A percentile compares a stretch with the other conserved stretches of the same genome.
phyloP scores from a whole-genome alignment of 53 echinoderm and acorn worm species.

The Holothuria leucospilota region DNA sequence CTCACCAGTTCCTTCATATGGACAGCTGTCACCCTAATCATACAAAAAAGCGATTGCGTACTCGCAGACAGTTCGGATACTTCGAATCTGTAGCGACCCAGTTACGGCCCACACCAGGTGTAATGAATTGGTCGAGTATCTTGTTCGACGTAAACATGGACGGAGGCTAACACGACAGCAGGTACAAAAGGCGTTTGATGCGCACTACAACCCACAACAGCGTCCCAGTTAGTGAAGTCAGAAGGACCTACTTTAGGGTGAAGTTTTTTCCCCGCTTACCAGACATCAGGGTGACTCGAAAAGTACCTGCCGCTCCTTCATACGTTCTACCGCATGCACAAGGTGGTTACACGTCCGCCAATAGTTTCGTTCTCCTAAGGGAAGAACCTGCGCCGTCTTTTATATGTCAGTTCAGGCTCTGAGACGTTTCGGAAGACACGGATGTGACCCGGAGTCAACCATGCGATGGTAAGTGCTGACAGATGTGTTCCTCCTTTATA shows the following conservation, averaged over 20 bases:
- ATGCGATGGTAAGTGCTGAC: too few species aligned
- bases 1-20: not conserved
- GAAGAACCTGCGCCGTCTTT: not conserved
- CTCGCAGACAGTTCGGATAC: not conserved
- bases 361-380: conserved; percentile 12
- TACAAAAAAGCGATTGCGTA: not conserved
- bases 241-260: too few species aligned
- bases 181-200: not conserved
- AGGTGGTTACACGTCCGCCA: conserved; percentile 3
- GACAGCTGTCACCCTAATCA: conserved; percentile 9
- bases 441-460: not conserved
- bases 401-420: not conserved
- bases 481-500: not conserved
- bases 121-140: not conserved
- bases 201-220: too few species aligned
- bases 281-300: not conserved
- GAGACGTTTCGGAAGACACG: not conserved
- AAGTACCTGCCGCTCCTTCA: not conserved
- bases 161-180: not conserved
- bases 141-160: not conserved
- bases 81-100: not conserved
- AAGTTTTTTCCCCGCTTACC: not conserved
- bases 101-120: not conserved
- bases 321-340: not conserved
- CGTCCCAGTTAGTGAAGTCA: too few species aligned